These are phyloP conservation scores for Sparus aurata DNA, from an alignment of 2,797 vertebrate species.

Conservation along the genomic window DNA sequence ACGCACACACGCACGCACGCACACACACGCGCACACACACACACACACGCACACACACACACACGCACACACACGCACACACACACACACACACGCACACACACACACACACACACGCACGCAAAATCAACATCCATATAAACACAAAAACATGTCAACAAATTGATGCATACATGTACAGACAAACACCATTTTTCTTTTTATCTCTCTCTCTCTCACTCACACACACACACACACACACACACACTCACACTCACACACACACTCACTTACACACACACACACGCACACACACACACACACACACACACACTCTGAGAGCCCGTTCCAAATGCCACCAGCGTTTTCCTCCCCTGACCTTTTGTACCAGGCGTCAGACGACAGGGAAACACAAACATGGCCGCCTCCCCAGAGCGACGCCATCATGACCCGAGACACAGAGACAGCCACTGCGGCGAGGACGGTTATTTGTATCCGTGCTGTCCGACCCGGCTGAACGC, in stretches of 20 bases:
- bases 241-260: slow-evolving; percentile 15
- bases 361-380: slow-evolving; percentile 70
- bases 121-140: neutral
- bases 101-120: slow-evolving; percentile 15
- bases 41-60: slow-evolving; percentile 4
- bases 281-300: slow-evolving; percentile 9
- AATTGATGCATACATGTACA: slow-evolving; percentile 36
- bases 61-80: neutral
- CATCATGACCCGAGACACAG: slow-evolving; percentile 49
- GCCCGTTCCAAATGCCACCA: slow-evolving; percentile 63
- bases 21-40: neutral
- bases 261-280: slow-evolving; percentile 8
- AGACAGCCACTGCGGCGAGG: slow-evolving; percentile 44
- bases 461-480: slow-evolving; percentile 12
- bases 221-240: neutral
- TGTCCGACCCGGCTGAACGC: neutral
- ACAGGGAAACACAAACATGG: slow-evolving; percentile 73
- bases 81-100: neutral
- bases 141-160: slow-evolving; percentile 30
- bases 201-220: neutral
- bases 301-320: slow-evolving; percentile 6
- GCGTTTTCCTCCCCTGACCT: slow-evolving; percentile 72
- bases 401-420: slow-evolving; percentile 63
- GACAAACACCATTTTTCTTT: slow-evolving; percentile 38
- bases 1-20: too few relatives aligned